A percentile compares a stretch with the other conserved stretches of the same genome.
These are phyloP conservation scores for rat (Rattus norvegicus) DNA, from an alignment of 2,113 vertebrate species.

Conservation along the genomic window GRCr8 NC_086035.1:22096001-22096500, in stretches of 20 bases:
- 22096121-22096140: no score
- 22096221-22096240: not conserved
- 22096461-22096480: no score
- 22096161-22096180: not conserved
- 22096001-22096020: accelerated
- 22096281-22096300: not conserved
- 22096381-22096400: not conserved
- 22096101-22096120: not conserved
- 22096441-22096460: no score
- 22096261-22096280: not conserved
- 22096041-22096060: not conserved
- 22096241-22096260: accelerated
- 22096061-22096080: accelerated
- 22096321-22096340: not conserved
- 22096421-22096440: not conserved
- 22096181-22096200: accelerated
- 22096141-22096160: not conserved
- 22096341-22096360: not conserved
- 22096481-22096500: no score
- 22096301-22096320: not conserved
- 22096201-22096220: not conserved
- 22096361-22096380: not conserved
- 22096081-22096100: not conserved
- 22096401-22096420: no score
- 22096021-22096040: not conserved